Evolutionary conservation across 2,888 invertebrate genomes (phyloP).

Genomic region (Epiblema foenella): DNA sequence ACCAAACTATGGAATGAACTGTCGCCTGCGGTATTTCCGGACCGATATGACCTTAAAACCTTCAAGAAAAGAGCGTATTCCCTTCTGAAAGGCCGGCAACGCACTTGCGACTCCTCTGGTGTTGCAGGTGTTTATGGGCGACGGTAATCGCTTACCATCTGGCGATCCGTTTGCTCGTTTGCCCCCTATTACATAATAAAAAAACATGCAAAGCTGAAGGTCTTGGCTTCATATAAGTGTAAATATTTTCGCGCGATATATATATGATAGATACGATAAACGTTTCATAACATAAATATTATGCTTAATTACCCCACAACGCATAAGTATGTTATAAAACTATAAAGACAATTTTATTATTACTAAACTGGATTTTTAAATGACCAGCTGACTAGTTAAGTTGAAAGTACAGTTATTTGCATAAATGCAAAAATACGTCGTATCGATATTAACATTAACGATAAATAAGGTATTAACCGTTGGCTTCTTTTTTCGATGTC

Average conservation of each 20-base stretch:
- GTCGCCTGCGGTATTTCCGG: no score
- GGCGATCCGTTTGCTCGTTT: no score
- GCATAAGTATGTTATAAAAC: not conserved
- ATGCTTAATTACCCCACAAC: not conserved
- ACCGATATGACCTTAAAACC: no score
- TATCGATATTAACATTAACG: constrained; percentile 13
- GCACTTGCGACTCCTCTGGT: no score
- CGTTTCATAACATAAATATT: not conserved
- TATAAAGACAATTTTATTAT: not conserved
- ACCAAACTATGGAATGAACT: no score
- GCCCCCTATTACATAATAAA: no score
- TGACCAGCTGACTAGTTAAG: constrained; percentile 13
- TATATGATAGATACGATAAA: not conserved
- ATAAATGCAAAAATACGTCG: constrained; percentile 5
- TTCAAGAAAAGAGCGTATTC: no score
- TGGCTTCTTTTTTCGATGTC: not conserved
- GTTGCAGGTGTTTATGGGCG: no score
- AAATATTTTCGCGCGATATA: not conserved
- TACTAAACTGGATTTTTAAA: constrained; percentile 16
- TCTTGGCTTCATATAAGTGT: no score
- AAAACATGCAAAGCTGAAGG: no score
- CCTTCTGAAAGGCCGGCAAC: no score
- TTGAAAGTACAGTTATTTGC: constrained; percentile 16
- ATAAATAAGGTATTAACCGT: not conserved
- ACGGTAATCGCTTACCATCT: no score